Conservation (phyloP, 2,797 vertebrate species). For the Sebastes vulpes region DNA sequence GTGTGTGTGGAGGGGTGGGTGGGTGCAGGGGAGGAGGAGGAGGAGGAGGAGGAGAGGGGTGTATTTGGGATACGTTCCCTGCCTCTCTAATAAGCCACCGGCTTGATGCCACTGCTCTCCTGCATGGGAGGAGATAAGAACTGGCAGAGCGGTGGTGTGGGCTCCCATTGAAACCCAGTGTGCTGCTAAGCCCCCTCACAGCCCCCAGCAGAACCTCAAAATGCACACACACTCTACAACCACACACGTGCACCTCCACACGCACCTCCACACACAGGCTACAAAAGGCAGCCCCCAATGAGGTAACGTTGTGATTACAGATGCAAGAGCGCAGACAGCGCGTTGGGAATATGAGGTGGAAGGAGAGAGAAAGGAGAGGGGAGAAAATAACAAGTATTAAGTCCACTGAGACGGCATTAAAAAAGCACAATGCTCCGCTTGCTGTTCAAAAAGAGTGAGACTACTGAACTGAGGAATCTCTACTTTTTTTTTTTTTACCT, state of each 20-base stretch:
- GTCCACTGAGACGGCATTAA: constrained; percentile 82
- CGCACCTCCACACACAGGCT: constrained; percentile 54
- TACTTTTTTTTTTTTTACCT: constrained; percentile 18
- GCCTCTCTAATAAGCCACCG: constrained; percentile 86
- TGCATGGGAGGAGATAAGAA: constrained; percentile 87
- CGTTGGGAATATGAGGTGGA: constrained; percentile 76
- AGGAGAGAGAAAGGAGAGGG: constrained; percentile 61
- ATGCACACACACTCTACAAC: constrained; percentile 34
- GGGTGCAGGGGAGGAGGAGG: background rate
- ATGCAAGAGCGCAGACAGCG: constrained; percentile 76
- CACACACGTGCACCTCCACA: constrained; percentile 12
- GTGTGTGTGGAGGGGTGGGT: background rate
- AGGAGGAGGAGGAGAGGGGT: background rate
- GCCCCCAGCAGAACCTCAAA: constrained; percentile 76
- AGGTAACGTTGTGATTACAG: constrained; percentile 84
- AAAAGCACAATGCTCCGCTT: constrained; percentile 79
- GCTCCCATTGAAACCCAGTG: constrained; percentile 82
- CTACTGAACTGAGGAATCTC: constrained; percentile 76
- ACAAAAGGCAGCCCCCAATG: constrained; percentile 77
- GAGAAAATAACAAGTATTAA: constrained; percentile 80
- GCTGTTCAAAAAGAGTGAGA: constrained; percentile 76
- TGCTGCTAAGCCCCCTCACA: constrained; percentile 77
- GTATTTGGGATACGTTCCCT: constrained; percentile 80
- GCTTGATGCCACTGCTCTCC: constrained; percentile 84
- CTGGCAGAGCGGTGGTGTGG: constrained; percentile 76